Percentiles rank a stretch among this genome's conserved stretches.
Evolutionary conservation across 2,797 vertebrate species (phyloP).

Genomic region (Danio choprae): DNA sequence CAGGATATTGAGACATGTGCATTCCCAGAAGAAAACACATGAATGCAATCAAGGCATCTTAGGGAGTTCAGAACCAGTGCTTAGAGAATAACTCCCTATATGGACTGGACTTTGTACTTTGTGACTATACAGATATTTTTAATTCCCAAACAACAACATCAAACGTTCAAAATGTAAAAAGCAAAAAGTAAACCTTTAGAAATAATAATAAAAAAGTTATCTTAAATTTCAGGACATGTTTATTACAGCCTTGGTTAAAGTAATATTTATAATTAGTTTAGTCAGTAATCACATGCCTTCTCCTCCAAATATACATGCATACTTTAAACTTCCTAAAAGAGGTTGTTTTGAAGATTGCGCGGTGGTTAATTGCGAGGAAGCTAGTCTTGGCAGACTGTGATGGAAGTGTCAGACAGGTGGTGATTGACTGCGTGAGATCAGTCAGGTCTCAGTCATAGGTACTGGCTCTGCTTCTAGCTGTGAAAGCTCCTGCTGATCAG

Average conservation of each 20-base stretch:
- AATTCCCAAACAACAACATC: no score
- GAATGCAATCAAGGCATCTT: no score
- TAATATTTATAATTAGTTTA: not conserved
- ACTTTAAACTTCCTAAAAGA: not conserved
- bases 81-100: no score
- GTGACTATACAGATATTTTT: no score
- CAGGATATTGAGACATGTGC: no score
- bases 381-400: conserved; percentile 30
- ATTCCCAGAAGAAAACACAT: no score
- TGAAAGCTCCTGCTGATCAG: conserved; percentile 25
- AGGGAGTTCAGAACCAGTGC: no score
- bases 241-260: not conserved
- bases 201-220: no score
- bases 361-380: conserved; percentile 4
- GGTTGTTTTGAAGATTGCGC: conserved; percentile 5
- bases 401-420: conserved; percentile 38
- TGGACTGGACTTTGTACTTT: no score
- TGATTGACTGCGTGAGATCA: conserved; percentile 21
- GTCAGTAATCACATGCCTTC: not conserved
- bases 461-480: conserved; percentile 17
- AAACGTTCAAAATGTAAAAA: no score
- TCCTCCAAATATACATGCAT: not conserved
- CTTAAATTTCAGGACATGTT: no score
- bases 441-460: conserved; percentile 37
- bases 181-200: no score